These are phyloP conservation scores for Didymodactylos carnosus DNA, from an alignment of 2,888 invertebrate genomes.

Conservation along the genomic window DNA sequence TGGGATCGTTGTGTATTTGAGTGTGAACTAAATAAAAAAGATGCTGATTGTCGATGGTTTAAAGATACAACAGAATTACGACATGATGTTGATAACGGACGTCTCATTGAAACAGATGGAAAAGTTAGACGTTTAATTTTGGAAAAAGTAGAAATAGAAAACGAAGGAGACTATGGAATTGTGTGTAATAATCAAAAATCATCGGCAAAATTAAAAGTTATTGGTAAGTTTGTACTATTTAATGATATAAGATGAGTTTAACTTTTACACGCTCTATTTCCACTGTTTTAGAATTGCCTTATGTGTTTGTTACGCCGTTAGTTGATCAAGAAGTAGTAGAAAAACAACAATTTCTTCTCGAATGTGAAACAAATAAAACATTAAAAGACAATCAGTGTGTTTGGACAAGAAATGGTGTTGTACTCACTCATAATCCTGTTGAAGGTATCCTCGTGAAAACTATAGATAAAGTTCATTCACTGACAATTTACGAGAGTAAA, in stretches of 20 bases:
- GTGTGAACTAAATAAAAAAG: conserved; percentile 11
- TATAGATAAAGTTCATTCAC: neutral
- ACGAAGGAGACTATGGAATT: neutral
- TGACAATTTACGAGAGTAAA: conserved; percentile 3
- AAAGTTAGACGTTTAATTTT: conserved; percentile 6
- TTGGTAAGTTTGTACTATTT: conserved; percentile 53
- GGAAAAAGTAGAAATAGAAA: neutral
- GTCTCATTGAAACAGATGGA: conserved; percentile 3
- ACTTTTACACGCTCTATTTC: no score
- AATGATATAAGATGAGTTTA: no score
- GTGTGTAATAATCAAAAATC: neutral
- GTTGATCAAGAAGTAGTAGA: neutral
- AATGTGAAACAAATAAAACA: conserved; percentile 7
- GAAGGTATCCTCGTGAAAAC: neutral
- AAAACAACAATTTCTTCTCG: conserved; percentile 9
- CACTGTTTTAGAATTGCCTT: conserved; percentile 9
- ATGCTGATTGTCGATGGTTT: conserved; percentile 8
- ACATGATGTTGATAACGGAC: neutral
- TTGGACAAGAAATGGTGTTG: conserved; percentile 3
- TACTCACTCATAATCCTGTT: neutral
- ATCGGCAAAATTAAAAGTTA: neutral
- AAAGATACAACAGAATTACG: neutral
- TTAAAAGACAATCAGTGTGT: neutral
- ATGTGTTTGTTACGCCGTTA: conserved; percentile 1
- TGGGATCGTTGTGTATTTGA: conserved; percentile 1